Evolutionary conservation across 2,113 vertebrate genomes (phyloP), one percentile per base, ranked within the genome.

Genomic region (Colossoma macropomum): DNA sequence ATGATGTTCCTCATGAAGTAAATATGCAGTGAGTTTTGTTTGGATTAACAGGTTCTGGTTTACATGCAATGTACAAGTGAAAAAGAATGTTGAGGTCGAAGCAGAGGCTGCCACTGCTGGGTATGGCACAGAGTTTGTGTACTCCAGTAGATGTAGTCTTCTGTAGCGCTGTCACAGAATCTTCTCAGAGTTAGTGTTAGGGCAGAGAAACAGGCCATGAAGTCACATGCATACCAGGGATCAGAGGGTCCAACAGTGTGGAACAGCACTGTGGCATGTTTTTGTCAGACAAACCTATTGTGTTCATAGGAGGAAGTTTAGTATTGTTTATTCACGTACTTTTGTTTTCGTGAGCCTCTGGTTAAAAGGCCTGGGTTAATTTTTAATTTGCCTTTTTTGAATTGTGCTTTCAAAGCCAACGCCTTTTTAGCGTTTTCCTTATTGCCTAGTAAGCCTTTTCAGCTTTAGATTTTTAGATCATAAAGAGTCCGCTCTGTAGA

Each of bases 311-410:
- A 4, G 25, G 23, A 38, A 15, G 72, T 71, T 77, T 54, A 81
- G 38, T n/a, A 30, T 71, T 23, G 77, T 68, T 78, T 69, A 28
- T 52, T 52, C 19, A 17, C 48, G 7, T 25, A 1, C 3, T n/a
- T 71, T 45, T 32, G 72, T 54, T 56, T 54, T 75, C 10, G 28
- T 23, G 28, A 75, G 28, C 15, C 16, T 41, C 28, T 2, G 12
- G 19, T 54, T 28, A 68, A 30, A 52, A 21, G 12, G 52, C 54
- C 27, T 69, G n/a, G 11, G 62, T 66, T 69, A 32, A 27, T n/a
- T 32, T 77, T 83, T 69, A 38, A 59, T 76, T 77, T n/a, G 48
- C 23, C 48, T 65, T 68, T 21, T 60, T 65, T 38, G 28, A 75
- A 65, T 59, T 75, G 62, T 83, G 30, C 0, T 13, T 65, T 77